phyloP scores from a whole-genome alignment of 2,888 invertebrate species.

The Julus scandinavius region DNA sequence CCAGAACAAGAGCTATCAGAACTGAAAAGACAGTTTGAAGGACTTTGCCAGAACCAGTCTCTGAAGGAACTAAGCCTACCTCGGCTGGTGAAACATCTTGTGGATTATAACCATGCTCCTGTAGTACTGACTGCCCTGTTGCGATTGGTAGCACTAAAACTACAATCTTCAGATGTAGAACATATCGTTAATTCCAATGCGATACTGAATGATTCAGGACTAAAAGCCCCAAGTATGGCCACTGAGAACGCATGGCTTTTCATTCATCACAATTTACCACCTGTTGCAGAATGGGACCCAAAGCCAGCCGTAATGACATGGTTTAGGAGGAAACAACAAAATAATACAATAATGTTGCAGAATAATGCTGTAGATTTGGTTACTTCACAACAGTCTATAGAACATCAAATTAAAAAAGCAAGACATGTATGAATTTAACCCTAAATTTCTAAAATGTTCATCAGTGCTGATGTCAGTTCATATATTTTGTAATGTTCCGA shows the following conservation, averaged over 20 bases:
- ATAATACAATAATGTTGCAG: background rate
- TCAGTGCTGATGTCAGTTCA: background rate
- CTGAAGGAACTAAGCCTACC: background rate
- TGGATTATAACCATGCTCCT: background rate
- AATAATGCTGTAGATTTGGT: background rate
- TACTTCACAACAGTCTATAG: background rate
- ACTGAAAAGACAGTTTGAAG: background rate
- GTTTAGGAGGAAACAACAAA: conserved; percentile 20
- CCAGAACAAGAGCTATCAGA: background rate
- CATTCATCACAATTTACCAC: conserved; percentile 4
- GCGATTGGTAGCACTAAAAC: background rate
- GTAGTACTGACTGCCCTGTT: background rate
- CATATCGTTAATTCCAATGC: background rate
- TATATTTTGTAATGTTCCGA: background rate
- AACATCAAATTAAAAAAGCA: conserved; percentile 15
- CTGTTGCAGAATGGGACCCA: conserved; percentile 20
- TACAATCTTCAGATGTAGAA: background rate
- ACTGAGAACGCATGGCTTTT: conserved; percentile 24
- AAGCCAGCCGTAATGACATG: background rate
- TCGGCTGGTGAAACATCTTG: background rate
- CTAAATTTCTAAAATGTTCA: background rate
- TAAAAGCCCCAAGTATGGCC: background rate
- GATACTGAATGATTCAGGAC: background rate
- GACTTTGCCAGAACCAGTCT: background rate
- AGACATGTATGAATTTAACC: background rate